Conservation (phyloP, 2,113 vertebrate genomes). For the Lamprologus speciosus region DNA sequence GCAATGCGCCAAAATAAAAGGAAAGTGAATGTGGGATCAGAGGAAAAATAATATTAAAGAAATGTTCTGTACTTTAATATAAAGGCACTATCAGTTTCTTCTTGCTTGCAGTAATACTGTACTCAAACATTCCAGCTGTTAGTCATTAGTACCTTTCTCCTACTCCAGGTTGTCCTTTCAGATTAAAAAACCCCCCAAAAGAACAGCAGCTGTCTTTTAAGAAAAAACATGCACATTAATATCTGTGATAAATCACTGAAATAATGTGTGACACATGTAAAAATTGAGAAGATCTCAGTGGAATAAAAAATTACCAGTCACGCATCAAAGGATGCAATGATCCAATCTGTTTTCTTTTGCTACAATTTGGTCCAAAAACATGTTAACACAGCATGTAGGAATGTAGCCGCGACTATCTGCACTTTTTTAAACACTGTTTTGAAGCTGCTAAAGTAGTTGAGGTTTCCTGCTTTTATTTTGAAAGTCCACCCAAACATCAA, state of each 20-base stretch:
- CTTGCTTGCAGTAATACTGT: background rate
- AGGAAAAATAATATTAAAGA: background rate
- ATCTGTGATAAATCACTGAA: constrained; percentile 1
- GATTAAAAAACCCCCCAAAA: background rate
- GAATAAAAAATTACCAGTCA: background rate
- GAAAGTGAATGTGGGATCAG: background rate
- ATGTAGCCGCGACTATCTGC: background rate
- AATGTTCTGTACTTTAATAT: background rate
- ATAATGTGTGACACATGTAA: background rate
- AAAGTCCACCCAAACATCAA: background rate
- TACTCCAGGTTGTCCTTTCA: background rate
- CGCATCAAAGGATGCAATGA: background rate
- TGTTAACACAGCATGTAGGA: constrained; percentile 22
- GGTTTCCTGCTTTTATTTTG: background rate
- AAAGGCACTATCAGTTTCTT: constrained; percentile 60
- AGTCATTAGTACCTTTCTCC: background rate
- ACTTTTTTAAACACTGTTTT: background rate
- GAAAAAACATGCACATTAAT: background rate
- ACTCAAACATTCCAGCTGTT: background rate
- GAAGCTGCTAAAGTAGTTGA: background rate
- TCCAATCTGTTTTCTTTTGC: background rate
- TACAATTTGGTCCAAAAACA: constrained; percentile 64
- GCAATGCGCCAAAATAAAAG: background rate
- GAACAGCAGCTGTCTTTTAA: background rate
- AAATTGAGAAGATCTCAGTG: background rate